Base-by-base conservation (phyloP, 1,140 invertebrate species). In the Procambarus clarkii region DNA sequence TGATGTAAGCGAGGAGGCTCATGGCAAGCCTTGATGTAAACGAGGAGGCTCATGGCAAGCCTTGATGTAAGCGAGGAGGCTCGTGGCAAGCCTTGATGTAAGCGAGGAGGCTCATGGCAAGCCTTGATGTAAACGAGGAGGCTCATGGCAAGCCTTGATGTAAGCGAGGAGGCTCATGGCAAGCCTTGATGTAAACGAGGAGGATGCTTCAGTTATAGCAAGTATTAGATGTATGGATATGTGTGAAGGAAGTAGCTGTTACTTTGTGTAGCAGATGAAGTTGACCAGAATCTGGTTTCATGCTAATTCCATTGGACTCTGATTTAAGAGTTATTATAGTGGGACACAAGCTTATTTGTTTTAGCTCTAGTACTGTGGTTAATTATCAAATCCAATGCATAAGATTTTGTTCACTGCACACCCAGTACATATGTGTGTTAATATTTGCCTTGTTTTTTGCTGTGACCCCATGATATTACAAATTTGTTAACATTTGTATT, bases 231-330 rank as follows among this genome's bases (percentile, higher is more conserved):
- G 69, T 74, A 74, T 34, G 69, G 69, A 18, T 18, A 13, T 5
- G 21, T 69, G 64, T 69, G 21, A 69, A n/a, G 64, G 11, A 74
- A 74, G 24, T 7, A 74, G 11, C 69, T 74, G 69, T 74, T 74
- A 74, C 24, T 9, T 74, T 24, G n/a, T 74, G 69, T 74, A 44
- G 69, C 69, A 74, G 69, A 74, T 74, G 69, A 74, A 34, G 69
- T 74, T 74, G 69, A 74, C 69, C 69, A 74, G 69, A 74, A 74
- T 74, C 69, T 74, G 69, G 69, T 74, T 74, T 74, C 69, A 74
- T 74, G 69, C 21, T 74, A 74, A 34, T 74, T 34, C 24, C 34
- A 34, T 74, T 34, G 24, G 69, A 74, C 69, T 74, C 21, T 34
- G 21, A 5, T 74, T 74, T 74, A 34, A 74, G 69, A 34, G 24